Evolutionary conservation across 2,888 invertebrate species (phyloP), one percentile per base, ranked within the genome.

Genomic region (Napeogenes inachia): DNA sequence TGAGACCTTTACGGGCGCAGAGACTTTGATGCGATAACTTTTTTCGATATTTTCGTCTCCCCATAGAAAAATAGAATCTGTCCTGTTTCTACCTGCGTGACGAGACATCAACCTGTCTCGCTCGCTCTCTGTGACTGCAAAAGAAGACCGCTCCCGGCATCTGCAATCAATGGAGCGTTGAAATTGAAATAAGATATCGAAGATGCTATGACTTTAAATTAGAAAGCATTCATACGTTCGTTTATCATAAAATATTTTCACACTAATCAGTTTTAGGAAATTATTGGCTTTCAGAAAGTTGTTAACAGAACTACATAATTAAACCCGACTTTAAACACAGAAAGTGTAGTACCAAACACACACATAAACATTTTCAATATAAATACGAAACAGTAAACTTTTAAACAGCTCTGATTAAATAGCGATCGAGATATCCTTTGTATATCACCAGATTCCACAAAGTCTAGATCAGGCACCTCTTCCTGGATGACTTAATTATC

Each of bases 91-190:
- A 65, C 79, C 69, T 70, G 70, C 54, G 61, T 45, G 64, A 53
- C 57, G 60, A 64, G 61, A 68, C 66, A 71, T 79, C 70, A 70
- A 62, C 63, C 69, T 71, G 67, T 85, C 85, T 71, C 80, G 68
- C 64, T 84, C 75, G 4, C 75, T 69, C 81, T 68, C 71, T 73
- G 73, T 77, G 73, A 82, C 81, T 84, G 86, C 82, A 83, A 82
- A 85, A 81, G 82, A 79, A 81, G 78, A 78, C 74, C 79, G 80
- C 82, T 80, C 78, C 77, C 80, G 84, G 86, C 85, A 85, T 88
- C 88, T 89, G 88, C 86, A 89, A 85, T 87, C 89, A 89, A 89
- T 90, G 89, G 85, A 85, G 85, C 89, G 89, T 84, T 85, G 79
- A 87, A 89, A 89, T 89, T 89, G 88, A 86, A 89, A 88, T 88